Conservation (phyloP, 2,888 invertebrate species). For the Drymonia ruficornis region DNA sequence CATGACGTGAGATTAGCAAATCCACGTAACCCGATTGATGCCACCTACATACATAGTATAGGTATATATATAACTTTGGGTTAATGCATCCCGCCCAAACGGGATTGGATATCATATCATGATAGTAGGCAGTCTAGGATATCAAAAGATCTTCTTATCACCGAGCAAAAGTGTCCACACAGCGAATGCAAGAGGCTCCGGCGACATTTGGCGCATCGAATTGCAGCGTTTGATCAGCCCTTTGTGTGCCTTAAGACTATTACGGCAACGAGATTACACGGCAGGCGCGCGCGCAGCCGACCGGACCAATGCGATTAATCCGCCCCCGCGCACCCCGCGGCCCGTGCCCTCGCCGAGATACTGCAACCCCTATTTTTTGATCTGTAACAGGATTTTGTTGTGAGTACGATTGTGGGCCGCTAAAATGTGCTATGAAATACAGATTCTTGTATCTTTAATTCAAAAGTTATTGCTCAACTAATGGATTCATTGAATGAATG, state of each 20-base stretch:
- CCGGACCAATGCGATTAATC: slow-evolving; percentile 70
- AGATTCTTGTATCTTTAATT: neutral
- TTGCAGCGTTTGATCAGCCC: slow-evolving; percentile 77
- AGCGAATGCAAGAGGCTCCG: neutral
- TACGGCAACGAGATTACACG: slow-evolving; percentile 77
- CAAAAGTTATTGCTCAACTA: neutral
- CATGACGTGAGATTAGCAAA: too few species aligned
- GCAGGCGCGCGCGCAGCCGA: slow-evolving; percentile 71
- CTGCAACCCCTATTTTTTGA: slow-evolving; percentile 51
- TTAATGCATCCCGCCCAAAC: too few species aligned
- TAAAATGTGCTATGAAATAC: slow-evolving; percentile 36
- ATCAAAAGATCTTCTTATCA: neutral
- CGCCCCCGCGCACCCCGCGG: slow-evolving; percentile 31
- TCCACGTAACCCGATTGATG: too few species aligned
- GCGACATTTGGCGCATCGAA: slow-evolving; percentile 79
- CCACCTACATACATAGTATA: too few species aligned
- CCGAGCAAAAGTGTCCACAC: neutral
- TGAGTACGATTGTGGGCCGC: slow-evolving; percentile 33
- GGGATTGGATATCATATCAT: too few species aligned
- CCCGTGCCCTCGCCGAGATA: slow-evolving; percentile 27
- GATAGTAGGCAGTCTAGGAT: too few species aligned
- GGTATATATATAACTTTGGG: too few species aligned
- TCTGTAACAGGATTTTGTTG: slow-evolving; percentile 62
- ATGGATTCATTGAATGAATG: too few species aligned
- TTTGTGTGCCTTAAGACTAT: slow-evolving; percentile 80